Conservation (phyloP, 2,113 vertebrate species). For the Excalfactoria chinensis region DNA sequence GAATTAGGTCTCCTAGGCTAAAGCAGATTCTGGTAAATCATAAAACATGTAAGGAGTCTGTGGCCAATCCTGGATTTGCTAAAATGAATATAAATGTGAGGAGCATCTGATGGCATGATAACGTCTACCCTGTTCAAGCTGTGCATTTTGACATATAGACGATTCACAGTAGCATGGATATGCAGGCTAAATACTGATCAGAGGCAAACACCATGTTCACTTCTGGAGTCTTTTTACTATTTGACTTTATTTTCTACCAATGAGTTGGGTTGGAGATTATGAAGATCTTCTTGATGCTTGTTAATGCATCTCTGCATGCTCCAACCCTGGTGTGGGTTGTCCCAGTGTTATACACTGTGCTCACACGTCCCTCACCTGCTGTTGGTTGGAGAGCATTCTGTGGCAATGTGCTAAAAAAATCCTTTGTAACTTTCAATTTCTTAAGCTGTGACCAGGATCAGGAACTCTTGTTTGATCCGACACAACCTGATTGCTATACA, state of each 20-base stretch:
- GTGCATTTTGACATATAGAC: background rate
- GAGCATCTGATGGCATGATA: background rate
- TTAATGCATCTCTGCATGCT: background rate
- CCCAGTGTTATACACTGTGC: background rate
- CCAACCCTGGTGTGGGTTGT: background rate
- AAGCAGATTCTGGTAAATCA: constrained; percentile 21
- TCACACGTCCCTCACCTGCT: background rate
- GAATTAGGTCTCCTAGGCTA: constrained; percentile 7
- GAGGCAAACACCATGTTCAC: fast-evolving
- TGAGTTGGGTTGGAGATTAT: fast-evolving
- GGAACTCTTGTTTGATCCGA: background rate
- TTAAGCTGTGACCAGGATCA: background rate
- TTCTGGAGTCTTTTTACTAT: background rate
- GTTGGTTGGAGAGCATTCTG: background rate
- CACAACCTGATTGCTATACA: background rate
- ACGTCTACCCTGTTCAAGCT: background rate
- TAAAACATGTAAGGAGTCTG: background rate
- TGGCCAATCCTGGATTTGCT: constrained; percentile 17
- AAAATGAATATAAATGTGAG: background rate
- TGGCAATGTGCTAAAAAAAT: background rate
- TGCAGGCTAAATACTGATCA: fast-evolving
- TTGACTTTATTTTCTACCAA: background rate
- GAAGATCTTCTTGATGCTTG: background rate
- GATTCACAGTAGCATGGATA: background rate
- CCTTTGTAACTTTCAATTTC: background rate